A percentile compares a stretch with the other conserved stretches of the same genome.
Conservation (phyloP, 1,140 invertebrate genomes). For the Drosophila triauraria region DNA sequence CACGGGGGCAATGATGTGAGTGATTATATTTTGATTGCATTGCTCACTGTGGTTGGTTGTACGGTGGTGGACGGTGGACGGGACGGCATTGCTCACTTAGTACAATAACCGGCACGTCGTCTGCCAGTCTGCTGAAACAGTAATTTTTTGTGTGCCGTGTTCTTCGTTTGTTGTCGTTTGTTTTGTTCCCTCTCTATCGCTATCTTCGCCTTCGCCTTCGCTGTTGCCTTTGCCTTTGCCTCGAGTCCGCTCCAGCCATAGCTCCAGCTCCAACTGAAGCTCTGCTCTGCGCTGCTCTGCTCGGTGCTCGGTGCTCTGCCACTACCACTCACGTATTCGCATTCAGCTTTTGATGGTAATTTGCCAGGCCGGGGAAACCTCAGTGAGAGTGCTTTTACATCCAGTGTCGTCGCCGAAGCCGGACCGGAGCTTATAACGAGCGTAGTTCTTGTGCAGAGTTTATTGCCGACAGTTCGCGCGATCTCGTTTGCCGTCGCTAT, state of each 20-base stretch:
- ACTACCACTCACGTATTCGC: slow-evolving; percentile 69
- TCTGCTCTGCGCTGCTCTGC: background rate
- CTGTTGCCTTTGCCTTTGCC: slow-evolving; percentile 3
- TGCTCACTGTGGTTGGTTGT: slow-evolving; percentile 83
- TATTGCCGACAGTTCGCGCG: slow-evolving; percentile 69
- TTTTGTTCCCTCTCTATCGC: slow-evolving; percentile 81
- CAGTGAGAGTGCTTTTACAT: slow-evolving; percentile 77
- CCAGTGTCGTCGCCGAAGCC: slow-evolving; percentile 54
- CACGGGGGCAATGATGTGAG: slow-evolving; percentile 83
- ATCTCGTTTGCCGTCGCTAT: slow-evolving; percentile 66
- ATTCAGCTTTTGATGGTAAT: slow-evolving; percentile 82
- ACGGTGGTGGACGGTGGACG: slow-evolving; percentile 32
- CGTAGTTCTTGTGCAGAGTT: slow-evolving; percentile 69
- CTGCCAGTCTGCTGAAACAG: slow-evolving; percentile 81
- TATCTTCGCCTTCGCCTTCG: slow-evolving; percentile 73
- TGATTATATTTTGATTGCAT: slow-evolving; percentile 84
- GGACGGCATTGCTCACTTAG: slow-evolving; percentile 79
- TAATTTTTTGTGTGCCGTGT: slow-evolving; percentile 76
- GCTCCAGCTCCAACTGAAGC: background rate
- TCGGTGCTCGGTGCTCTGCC: slow-evolving; percentile 21
- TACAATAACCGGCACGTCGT: slow-evolving; percentile 80
- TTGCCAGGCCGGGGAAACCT: slow-evolving; percentile 73
- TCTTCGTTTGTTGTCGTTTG: slow-evolving; percentile 77
- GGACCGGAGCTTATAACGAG: slow-evolving; percentile 64
- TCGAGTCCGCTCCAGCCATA: slow-evolving; percentile 57